Base-by-base conservation (phyloP, 1,140 invertebrate genomes). In the Cydia strobilella region DNA sequence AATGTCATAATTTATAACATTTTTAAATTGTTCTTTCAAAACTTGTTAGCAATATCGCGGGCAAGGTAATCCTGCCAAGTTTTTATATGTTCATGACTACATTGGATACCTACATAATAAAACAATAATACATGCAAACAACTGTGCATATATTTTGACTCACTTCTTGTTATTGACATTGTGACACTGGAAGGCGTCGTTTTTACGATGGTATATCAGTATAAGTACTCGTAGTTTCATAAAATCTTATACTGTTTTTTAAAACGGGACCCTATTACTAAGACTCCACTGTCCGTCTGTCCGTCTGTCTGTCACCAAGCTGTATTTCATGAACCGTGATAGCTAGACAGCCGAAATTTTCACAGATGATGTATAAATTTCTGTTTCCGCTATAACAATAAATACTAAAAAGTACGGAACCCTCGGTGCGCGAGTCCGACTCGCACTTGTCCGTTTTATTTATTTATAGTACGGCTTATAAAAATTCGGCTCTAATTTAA, bases 101-200 rank as follows among this genome's bases (percentile, higher is more conserved):
- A 45, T 42, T 45, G 42, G 13, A 45, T 12, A 45, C 42, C 42
- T 45, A 45, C 42, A 59, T 23, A 59, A 59, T 59, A 59, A 59
- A 59, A 23, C n/a, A 59, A 59, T 59, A 59, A 59, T 54, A n/a
- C 20, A 59, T 59, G 6, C 18, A 59, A 59, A 59, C 54, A 23
- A 23, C 54, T 59, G 54, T 59, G 54, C 54, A 59, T 59, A 59
- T 59, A 59, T 20, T 59, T 20, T 59, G 54, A 59, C 20, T 59
- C 54, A 23, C 18, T 23, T 20, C n/a, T 23, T 23, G 20, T 12
- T 23, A 59, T 20, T 59, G 54, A 59, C 20, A 59, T 59, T 59
- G 54, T 54, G n/a, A 18, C 51, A 18, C 12, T 1, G 15, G 51
- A 23, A 23, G 54, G 51, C 10, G 54, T 59, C 10, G 54, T 20